Conservation (phyloP, 2,888 invertebrate genomes). For the Colostygia pectinataria region DNA sequence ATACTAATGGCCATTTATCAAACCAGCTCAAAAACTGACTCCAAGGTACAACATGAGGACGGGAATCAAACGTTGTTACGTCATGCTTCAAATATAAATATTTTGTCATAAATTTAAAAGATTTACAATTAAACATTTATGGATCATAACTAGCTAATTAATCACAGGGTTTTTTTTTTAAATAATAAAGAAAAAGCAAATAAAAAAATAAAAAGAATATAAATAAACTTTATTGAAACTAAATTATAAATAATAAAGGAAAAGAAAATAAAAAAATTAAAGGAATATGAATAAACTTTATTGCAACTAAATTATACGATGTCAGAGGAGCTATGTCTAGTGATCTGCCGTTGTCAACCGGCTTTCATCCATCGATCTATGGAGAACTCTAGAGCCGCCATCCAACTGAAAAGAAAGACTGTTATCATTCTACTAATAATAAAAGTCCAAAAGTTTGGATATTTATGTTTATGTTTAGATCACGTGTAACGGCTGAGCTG, state of each 20-base stretch:
- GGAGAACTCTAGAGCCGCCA: slow-evolving; percentile 96
- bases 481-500: too few species aligned
- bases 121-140: too few species aligned
- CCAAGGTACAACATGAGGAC: slow-evolving; percentile 36
- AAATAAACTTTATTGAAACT: neutral
- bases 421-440: too few species aligned
- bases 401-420: slow-evolving; percentile 90
- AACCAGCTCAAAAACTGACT: slow-evolving; percentile 24
- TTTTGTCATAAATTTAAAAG: neutral
- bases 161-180: too few species aligned
- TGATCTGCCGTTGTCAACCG: slow-evolving; percentile 77
- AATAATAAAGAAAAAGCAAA: neutral
- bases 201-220: neutral
- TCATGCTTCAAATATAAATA: slow-evolving; percentile 22
- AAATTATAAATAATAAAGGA: slow-evolving; percentile 6
- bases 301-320: slow-evolving; percentile 60
- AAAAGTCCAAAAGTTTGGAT: too few species aligned
- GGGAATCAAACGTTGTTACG: slow-evolving; percentile 37
- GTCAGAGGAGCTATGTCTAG: slow-evolving; percentile 60
- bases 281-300: slow-evolving; percentile 44
- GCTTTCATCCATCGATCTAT: slow-evolving; percentile 96
- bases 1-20: slow-evolving; percentile 11
- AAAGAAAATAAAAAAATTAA: slow-evolving; percentile 14
- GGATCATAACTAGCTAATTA: too few species aligned
- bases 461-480: too few species aligned